Conservation (phyloP, 2,797 vertebrate genomes). For the Neoniphon sammara region DNA sequence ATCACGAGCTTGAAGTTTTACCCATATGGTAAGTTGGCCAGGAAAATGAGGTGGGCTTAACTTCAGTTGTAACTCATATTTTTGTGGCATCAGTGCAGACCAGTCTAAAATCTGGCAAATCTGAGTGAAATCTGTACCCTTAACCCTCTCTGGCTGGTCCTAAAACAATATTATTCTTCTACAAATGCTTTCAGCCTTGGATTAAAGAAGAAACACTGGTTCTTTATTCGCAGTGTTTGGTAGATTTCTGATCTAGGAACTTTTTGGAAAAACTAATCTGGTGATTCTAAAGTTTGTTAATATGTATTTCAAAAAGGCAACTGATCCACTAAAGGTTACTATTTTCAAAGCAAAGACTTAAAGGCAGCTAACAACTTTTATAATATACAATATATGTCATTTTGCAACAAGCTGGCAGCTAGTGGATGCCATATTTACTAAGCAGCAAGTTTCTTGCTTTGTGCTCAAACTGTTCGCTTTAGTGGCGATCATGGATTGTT, state of each 20-base stretch:
- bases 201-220: slow-evolving; percentile 4
- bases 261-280: too few relatives aligned
- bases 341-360: background rate
- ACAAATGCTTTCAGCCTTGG: slow-evolving; percentile 7
- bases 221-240: background rate
- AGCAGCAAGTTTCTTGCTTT: too few relatives aligned
- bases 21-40: slow-evolving; percentile 21
- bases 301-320: too few relatives aligned
- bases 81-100: background rate
- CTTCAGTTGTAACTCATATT: slow-evolving; percentile 15
- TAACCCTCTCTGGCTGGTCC: slow-evolving; percentile 3
- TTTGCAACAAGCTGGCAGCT: background rate
- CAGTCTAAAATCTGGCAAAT: slow-evolving; percentile 20
- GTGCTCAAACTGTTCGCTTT: background rate
- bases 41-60: slow-evolving; percentile 16
- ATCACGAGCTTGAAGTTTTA: slow-evolving; percentile 14
- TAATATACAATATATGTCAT: background rate
- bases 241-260: background rate
- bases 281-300: too few relatives aligned
- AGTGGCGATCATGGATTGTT: background rate
- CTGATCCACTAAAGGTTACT: too few relatives aligned
- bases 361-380: background rate
- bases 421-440: background rate
- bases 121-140: slow-evolving; percentile 30
- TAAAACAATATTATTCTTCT: slow-evolving; percentile 38